A percentile compares a stretch with the other conserved stretches of the same genome.
Conservation (phyloP, 2,888 invertebrate species). For the Helleia helle region DNA sequence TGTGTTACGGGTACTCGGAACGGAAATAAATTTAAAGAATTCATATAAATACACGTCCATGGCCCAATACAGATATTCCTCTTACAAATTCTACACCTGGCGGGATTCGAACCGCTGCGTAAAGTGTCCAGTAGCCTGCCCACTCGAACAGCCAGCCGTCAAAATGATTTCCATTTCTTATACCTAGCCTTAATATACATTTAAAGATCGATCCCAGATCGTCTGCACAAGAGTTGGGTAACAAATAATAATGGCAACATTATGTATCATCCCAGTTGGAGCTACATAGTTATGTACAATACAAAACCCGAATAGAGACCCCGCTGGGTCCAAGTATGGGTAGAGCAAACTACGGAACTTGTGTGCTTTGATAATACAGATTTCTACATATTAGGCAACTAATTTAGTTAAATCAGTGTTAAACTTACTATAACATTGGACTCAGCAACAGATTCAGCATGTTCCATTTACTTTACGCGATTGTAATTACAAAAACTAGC, state of each 20-base stretch:
- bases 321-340: slow-evolving; percentile 4
- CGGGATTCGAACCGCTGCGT: too few relatives aligned
- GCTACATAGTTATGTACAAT: background rate
- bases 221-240: background rate
- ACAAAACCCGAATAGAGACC: background rate
- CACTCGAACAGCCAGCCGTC: too few relatives aligned
- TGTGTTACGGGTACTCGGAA: too few relatives aligned
- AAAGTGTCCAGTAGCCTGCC: too few relatives aligned
- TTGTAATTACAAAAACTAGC: background rate
- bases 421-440: slow-evolving; percentile 5
- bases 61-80: too few relatives aligned
- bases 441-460: background rate
- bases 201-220: background rate
- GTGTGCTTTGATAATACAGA: slow-evolving; percentile 2
- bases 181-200: too few relatives aligned
- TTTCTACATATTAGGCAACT: slow-evolving; percentile 1
- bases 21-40: too few relatives aligned
- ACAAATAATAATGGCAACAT: background rate
- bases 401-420: slow-evolving; percentile 1
- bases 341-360: slow-evolving; percentile 3
- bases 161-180: too few relatives aligned
- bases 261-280: background rate
- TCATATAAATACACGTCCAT: too few relatives aligned
- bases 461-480: background rate
- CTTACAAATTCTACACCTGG: too few relatives aligned